Base-by-base conservation (phyloP, 64 coral and sea anemone species). In the Acropora yongei region DNA sequence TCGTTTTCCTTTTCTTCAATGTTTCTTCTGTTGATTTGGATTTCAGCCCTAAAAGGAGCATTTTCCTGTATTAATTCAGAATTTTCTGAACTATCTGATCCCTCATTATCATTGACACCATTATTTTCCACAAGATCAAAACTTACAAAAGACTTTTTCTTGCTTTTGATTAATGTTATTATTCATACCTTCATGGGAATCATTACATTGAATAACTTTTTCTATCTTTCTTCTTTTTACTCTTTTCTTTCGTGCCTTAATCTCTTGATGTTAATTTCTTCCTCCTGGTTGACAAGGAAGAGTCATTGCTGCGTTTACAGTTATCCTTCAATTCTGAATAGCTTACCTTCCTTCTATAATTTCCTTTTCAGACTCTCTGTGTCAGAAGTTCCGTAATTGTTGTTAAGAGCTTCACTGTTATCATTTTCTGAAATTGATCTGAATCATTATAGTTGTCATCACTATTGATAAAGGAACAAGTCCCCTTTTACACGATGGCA, bases 401-500 rank as follows among this genome's bases (percentile, higher is more conserved):
- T 77, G 9, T 86, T 90, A 6, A 49, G 50, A 30, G 39, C 57
- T 61, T 87, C 82, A 60, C 47, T 30, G 9, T 10, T 51, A 16
- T 77, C 71, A 78, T 44, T 85, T n/a, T 96, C 90, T 45, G 45
- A 19, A 6, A 1, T 41, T 40, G 72, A 74, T 17, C 20, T 3
- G 89, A 77, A 2, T 88, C 73, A 76, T 87, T 80, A 12, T 61
- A 13, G 46, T 72, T 78, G 50, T 86, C 92, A 88, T 72, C 76
- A 93, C 95, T 93, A 79, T 90, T 79, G 44, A 98, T 98, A 47
- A 98, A 98, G 30, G 30, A 30, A 30, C 30, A 30, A 30, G 30
- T 30, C 30, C 30, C 30, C 30, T 30, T 30, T 30, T 30, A 30
- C 30, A 30, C 30, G 30, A 30, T 30, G 30, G 30, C 30, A 30